A percentile compares a stretch with the other conserved stretches of the same genome.
These are phyloP conservation scores for Dendrolimus houi DNA, from an alignment of 2,888 invertebrate genomes.

Conservation along the genomic window DNA sequence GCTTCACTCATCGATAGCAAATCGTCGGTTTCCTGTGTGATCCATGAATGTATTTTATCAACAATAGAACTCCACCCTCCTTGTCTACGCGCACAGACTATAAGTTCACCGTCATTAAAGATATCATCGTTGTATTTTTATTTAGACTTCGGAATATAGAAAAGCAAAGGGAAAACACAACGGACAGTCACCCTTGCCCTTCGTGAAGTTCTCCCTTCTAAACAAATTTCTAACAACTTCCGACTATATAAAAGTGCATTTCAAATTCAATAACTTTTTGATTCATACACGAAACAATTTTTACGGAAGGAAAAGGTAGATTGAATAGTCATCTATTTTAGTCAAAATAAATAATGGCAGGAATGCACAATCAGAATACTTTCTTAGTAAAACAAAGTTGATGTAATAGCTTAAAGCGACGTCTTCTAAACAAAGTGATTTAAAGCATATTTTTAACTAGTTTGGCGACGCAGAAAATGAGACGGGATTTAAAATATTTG, in stretches of 20 bases:
- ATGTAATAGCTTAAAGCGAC: too few species aligned
- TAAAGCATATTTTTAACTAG: too few species aligned
- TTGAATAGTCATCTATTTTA: too few species aligned
- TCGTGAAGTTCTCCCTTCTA: conserved; percentile 2
- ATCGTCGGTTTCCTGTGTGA: neutral
- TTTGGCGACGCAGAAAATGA: too few species aligned
- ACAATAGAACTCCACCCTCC: neutral
- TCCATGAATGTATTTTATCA: conserved; percentile 1
- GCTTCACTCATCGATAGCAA: too few species aligned
- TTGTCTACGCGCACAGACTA: neutral
- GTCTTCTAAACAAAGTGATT: too few species aligned
- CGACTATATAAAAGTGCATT: neutral
- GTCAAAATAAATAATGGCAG: too few species aligned
- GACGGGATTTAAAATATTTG: too few species aligned
- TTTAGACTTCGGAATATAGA: neutral
- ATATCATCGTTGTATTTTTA: neutral
- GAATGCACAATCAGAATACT: too few species aligned
- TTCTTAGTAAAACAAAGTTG: too few species aligned
- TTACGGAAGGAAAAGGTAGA: neutral
- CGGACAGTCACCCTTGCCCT: conserved; percentile 9
- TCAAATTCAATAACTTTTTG: neutral
- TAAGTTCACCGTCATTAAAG: neutral
- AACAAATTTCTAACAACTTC: neutral
- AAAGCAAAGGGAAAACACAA: conserved; percentile 11
- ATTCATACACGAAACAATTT: neutral